A percentile compares a stretch with the other conserved stretches of the same genome.
phyloP scores from a whole-genome alignment of 2,888 invertebrate species.

The Cephus runcator region DNA sequence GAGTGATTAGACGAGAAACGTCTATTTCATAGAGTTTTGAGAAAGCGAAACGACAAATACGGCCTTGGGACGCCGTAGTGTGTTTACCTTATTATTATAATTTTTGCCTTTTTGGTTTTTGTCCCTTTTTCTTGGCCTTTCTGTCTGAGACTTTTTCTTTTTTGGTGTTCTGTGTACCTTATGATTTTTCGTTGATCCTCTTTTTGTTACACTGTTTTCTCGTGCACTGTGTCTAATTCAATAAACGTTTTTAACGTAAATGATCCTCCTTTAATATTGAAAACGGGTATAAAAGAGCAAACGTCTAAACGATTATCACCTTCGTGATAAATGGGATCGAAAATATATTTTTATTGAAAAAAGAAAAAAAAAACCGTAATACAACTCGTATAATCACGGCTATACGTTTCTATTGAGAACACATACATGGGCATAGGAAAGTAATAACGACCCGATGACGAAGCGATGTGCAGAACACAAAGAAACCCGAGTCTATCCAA shows the following conservation, averaged over 20 bases:
- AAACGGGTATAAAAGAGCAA: no score
- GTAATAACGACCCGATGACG: no score
- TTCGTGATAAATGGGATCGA: no score
- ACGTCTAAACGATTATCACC: no score
- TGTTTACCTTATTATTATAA: slow-evolving; percentile 24
- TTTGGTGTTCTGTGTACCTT: slow-evolving; percentile 4
- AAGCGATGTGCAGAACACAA: no score
- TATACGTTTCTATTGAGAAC: no score
- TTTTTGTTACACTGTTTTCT: slow-evolving; percentile 28
- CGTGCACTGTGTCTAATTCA: slow-evolving; percentile 45
- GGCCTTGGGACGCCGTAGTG: slow-evolving; percentile 52
- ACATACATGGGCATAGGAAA: no score
- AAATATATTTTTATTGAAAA: no score
- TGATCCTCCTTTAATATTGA: no score
- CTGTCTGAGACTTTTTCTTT: slow-evolving; percentile 30
- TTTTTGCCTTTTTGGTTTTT: slow-evolving; percentile 48
- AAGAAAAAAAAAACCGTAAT: no score
- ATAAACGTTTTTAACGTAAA: background rate
- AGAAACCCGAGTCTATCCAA: no score
- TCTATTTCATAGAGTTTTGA: background rate
- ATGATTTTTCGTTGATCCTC: slow-evolving; percentile 13
- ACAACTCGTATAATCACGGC: no score
- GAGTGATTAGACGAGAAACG: background rate
- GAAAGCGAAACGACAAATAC: slow-evolving; percentile 24
- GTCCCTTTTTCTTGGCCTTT: slow-evolving; percentile 25